Base-by-base conservation (phyloP, 2,113 vertebrate genomes). In the Reinhardtius hippoglossoides region DNA sequence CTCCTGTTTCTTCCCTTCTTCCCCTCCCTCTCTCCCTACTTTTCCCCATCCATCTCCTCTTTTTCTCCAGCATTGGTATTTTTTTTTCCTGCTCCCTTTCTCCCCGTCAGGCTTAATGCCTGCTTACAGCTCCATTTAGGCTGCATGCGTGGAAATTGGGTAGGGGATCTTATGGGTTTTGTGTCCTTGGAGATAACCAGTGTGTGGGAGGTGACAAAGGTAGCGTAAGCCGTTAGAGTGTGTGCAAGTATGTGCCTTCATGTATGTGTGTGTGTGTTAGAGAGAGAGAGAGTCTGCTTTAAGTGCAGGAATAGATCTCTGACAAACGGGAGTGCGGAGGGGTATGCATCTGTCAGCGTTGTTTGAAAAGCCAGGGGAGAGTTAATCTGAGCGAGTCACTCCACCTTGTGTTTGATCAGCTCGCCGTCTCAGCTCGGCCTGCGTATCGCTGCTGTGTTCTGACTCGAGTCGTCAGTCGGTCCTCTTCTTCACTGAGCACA, bases 161-260 rank as follows among this genome's bases (percentile, higher is more conserved):
- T 78, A 86, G 78, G 90, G 88, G 90, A 92, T 90, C 88, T 89
- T 90, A 90, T 91, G 87, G 89, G 90, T 92, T 92, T 93, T 91
- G 89, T 92, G 91, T 92, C 88, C 89, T 91, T 92, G 83, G 85
- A 93, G 93, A 93, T 94, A 93, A 92, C 91, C 89, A 89, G 68
- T 88, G 88, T 91, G 92, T 94, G 90, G 91, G 93, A 92, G 88
- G 92, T 92, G 91, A 91, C 90, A 91, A 92, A 92, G 91, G 90
- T 92, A 94, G 91, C 81, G 76, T 93, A 92, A 92, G 89, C 91
- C 57, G 81, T 80, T 64, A 69, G 74, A 55, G 77, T 59, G 73
- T 74, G 72, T 65, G 50, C 14, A n/a, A 16, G 50, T 54, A n/a
- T 54, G 50, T 54, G 50, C 20, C 7, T n/a, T n/a, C 14, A 9